Base-by-base conservation (phyloP, 2,113 vertebrate genomes). In the Actenoides hombroni region DNA sequence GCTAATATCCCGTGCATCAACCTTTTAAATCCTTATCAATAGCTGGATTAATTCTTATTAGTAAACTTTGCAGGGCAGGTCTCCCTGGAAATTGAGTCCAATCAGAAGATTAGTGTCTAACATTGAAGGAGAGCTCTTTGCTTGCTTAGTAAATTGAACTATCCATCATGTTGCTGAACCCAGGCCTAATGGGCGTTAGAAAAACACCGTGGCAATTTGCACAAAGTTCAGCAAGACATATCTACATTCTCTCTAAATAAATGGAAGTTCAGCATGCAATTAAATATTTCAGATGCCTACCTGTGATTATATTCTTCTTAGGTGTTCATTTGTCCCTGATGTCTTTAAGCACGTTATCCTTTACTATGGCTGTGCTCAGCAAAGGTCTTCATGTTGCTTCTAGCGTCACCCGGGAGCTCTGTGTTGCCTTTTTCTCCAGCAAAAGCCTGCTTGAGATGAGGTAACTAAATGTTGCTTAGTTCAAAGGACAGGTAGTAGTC, bases 101-200 rank as follows among this genome's bases (percentile, higher is more conserved):
- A 76, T 82, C 63, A 81, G 77, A 31, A 91, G 89, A 95, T 95
- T 94, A 95, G 71, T 77, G 79, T 76, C 92, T 83, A 48, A 85
- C 73, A 76, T 57, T 80, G 75, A 33, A 13, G 1, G n/a, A 49
- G 37, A 94, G 23, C 54, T 53, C 78, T 69, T 49, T 92, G 60
- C 75, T 94, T 89, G 60, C 35, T 85, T 77, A 74, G 70, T 59
- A 85, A 95, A 94, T 89, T 92, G 71, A 94, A 68, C 78, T 49
- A 91, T 95, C 71, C 65, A 79, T 95, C 95, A 91, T 7, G 0
- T 7, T 60, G 60, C 53, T 94, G 83, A 83, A 8, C 40, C 49
- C 39, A 3, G 54, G 56, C 51, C 75, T 60, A 57, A 24, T 14
- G 51, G 69, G 78, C 65, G 24, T 42, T 61, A 44, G 14, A 54